Conservation (phyloP, 2,113 vertebrate species). For the Bettongia penicillata region DNA sequence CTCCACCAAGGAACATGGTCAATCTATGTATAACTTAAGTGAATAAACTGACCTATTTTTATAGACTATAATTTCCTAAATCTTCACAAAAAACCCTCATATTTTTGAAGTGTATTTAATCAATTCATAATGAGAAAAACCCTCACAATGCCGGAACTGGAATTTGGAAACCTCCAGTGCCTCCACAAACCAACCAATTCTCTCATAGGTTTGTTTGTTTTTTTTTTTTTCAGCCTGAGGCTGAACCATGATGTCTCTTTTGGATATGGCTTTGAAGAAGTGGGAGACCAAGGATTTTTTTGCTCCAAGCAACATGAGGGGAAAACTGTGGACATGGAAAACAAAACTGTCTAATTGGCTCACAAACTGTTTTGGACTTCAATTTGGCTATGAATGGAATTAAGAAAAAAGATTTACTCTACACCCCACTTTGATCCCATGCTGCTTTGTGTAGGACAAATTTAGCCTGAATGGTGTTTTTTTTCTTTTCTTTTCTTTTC, state of each 20-base stretch:
- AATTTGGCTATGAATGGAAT: conserved; percentile 36
- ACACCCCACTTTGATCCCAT: neutral
- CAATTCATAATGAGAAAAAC: conserved; percentile 2
- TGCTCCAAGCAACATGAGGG: neutral
- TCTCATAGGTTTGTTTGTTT: neutral
- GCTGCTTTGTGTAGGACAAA: neutral
- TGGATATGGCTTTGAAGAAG: neutral
- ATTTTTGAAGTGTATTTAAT: neutral
- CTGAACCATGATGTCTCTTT: neutral
- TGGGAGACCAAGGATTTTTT: neutral
- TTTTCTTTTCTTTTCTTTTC: too few species aligned
- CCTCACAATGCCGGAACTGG: neutral
- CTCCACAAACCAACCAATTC: neutral
- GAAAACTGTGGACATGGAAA: conserved; percentile 13
- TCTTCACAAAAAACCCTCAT: neutral
- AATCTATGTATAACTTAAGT: neutral
- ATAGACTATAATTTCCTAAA: neutral
- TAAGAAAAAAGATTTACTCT: neutral
- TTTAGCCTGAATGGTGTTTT: neutral
- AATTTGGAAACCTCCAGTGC: neutral
- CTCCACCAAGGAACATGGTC: neutral
- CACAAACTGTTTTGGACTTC: conserved; percentile 4
- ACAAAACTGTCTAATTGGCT: conserved; percentile 20
- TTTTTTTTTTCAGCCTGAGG: neutral
- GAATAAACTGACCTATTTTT: neutral